These are phyloP conservation scores for Gobio gobio DNA, from an alignment of 2,113 vertebrate genomes.

Conservation along the genomic window DNA sequence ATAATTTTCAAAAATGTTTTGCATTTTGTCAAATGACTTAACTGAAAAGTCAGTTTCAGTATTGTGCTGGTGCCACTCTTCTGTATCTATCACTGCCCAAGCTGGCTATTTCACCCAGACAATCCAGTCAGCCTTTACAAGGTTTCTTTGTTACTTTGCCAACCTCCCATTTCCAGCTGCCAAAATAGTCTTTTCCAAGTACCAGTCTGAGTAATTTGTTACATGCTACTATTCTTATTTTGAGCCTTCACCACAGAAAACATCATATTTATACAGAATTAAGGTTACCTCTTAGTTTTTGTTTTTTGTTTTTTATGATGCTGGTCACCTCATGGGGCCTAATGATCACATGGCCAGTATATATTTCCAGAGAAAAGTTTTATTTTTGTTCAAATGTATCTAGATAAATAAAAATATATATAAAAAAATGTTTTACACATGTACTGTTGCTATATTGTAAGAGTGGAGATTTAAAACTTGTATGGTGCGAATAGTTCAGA, in stretches of 20 bases:
- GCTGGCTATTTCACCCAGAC: constrained; percentile 43
- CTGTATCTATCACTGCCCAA: constrained; percentile 31
- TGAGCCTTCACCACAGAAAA: neutral
- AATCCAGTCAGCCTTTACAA: constrained; percentile 34
- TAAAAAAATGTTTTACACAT: no score
- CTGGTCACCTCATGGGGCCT: no score
- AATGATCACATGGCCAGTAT: no score
- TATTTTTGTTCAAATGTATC: no score
- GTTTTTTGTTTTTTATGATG: no score
- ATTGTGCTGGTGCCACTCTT: neutral
- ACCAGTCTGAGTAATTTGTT: constrained; percentile 17
- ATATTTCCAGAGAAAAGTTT: no score
- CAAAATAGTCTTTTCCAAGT: constrained; percentile 26
- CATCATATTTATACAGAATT: constrained; percentile 2
- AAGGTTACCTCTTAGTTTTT: neutral
- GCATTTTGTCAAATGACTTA: neutral
- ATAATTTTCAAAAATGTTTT: neutral
- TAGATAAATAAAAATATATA: no score
- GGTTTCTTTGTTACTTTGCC: constrained; percentile 22
- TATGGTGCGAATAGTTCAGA: no score
- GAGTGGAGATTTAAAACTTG: no score
- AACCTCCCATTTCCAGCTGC: constrained; percentile 39
- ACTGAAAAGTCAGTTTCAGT: neutral
- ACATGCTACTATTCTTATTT: constrained; percentile 26
- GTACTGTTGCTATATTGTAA: no score